Evolutionary conservation across 2,797 vertebrate genomes (phyloP).

Genomic region (Cetoscarus ocellatus): DNA sequence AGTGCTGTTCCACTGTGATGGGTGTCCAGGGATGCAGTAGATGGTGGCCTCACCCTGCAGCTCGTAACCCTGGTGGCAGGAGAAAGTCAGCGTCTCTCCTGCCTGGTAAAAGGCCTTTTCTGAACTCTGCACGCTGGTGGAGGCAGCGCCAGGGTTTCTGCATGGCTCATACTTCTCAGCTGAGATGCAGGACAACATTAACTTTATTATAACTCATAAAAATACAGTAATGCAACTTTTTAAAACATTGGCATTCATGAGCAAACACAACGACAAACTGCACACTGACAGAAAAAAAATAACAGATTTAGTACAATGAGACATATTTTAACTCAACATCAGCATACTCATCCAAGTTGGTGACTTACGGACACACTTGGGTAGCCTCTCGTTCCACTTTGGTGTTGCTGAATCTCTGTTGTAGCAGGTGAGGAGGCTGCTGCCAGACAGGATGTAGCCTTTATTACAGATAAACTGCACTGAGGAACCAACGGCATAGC

Average conservation of each 20-base stretch:
- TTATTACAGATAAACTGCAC: slow-evolving; percentile 95
- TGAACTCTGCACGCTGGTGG: slow-evolving; percentile 89
- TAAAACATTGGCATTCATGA: not conserved
- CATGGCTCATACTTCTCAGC: slow-evolving; percentile 95
- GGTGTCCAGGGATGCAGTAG: slow-evolving; percentile 94
- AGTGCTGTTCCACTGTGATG: slow-evolving; percentile 93
- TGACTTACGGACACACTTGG: slow-evolving; percentile 90
- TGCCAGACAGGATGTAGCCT: slow-evolving; percentile 91
- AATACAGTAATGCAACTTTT: not conserved
- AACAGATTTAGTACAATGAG: not conserved
- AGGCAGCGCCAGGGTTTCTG: slow-evolving; percentile 90
- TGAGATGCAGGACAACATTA: slow-evolving; percentile 52
- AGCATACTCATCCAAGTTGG: too few species aligned
- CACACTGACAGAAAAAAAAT: not conserved
- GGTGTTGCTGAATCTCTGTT: slow-evolving; percentile 90
- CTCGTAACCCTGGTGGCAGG: slow-evolving; percentile 89
- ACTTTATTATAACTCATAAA: too few species aligned
- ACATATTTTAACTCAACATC: too few species aligned
- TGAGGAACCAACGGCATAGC: slow-evolving; percentile 90
- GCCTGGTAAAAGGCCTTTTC: slow-evolving; percentile 93
- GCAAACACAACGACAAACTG: not conserved
- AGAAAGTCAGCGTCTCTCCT: slow-evolving; percentile 91
- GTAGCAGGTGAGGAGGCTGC: slow-evolving; percentile 90
- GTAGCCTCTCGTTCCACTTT: slow-evolving; percentile 95
- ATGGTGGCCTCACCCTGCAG: slow-evolving; percentile 91